These are phyloP conservation scores for Numenius arquata DNA, from an alignment of 2,113 vertebrate genomes.

Conservation along the genomic window DNA sequence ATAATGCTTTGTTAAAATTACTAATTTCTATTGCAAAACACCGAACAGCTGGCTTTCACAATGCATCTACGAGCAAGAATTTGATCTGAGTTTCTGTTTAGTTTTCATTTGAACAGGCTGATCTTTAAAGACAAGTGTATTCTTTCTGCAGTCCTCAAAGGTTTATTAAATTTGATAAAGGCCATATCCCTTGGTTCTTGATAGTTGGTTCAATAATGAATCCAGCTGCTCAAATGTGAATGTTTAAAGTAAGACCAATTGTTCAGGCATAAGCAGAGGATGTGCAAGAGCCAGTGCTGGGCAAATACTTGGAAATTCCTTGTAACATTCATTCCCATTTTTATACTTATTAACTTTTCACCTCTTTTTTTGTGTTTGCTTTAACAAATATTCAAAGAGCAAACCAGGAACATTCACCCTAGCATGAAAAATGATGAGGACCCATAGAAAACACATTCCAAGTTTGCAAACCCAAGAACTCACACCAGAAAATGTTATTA, in stretches of 20 bases:
- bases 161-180: conserved; percentile 56
- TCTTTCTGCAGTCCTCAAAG: conserved; percentile 31
- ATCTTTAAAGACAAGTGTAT: conserved; percentile 41
- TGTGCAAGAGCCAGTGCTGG: neutral
- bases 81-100: neutral
- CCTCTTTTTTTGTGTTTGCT: neutral
- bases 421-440: neutral
- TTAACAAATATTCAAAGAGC: neutral
- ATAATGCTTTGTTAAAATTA: neutral
- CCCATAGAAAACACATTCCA: conserved; percentile 14
- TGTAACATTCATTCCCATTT: neutral
- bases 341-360: conserved; percentile 15
- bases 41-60: neutral
- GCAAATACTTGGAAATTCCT: neutral
- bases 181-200: conserved; percentile 14
- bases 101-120: conserved; percentile 8
- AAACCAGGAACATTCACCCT: conserved; percentile 7
- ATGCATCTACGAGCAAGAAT: neutral
- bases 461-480: neutral
- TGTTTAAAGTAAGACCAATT: conserved; percentile 3
- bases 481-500: conserved; percentile 4
- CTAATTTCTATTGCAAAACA: conserved; percentile 27
- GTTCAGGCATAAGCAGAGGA: neutral
- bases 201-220: conserved; percentile 30
- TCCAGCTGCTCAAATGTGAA: neutral